Conservation (phyloP, 2,797 vertebrate genomes). For the Tachyglossus aculeatus region DNA sequence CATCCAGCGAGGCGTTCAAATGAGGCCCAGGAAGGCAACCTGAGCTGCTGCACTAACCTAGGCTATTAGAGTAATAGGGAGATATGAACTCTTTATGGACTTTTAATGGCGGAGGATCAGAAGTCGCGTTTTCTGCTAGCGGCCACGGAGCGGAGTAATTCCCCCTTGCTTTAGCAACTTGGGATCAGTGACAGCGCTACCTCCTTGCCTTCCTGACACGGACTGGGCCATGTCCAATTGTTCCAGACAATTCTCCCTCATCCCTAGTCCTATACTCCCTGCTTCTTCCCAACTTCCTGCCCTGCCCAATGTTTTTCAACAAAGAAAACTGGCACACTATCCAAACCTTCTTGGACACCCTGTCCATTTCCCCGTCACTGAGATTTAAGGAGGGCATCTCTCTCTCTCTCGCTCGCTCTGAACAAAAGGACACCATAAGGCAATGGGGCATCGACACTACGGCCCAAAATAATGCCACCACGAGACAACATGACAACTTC, state of each 20-base stretch:
- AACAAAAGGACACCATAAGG: constrained; percentile 59
- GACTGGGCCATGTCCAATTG: no score
- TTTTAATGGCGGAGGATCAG: constrained; percentile 16
- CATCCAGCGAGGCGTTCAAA: constrained; percentile 18
- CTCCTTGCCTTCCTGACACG: no score
- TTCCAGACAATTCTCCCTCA: not conserved
- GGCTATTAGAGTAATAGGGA: constrained; percentile 3
- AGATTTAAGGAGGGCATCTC: constrained; percentile 19
- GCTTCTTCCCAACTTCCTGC: constrained; percentile 6
- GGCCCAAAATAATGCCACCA: constrained; percentile 70
- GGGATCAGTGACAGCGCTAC: constrained; percentile 26
- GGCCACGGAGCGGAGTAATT: constrained; percentile 14
- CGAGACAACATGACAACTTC: constrained; percentile 69
- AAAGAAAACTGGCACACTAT: not conserved
- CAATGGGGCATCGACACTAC: constrained; percentile 60
- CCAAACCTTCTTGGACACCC: not conserved
- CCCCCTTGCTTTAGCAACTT: not conserved
- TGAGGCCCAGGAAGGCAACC: constrained; percentile 29
- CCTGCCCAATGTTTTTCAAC: not conserved
- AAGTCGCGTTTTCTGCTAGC: constrained; percentile 6
- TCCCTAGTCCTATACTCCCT: not conserved
- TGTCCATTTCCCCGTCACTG: constrained; percentile 17
- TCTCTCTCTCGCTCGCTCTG: not conserved
- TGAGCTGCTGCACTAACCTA: not conserved
- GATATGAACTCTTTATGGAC: not conserved